Base-by-base conservation (phyloP, 2,888 invertebrate species). In the Xylophagus ater region DNA sequence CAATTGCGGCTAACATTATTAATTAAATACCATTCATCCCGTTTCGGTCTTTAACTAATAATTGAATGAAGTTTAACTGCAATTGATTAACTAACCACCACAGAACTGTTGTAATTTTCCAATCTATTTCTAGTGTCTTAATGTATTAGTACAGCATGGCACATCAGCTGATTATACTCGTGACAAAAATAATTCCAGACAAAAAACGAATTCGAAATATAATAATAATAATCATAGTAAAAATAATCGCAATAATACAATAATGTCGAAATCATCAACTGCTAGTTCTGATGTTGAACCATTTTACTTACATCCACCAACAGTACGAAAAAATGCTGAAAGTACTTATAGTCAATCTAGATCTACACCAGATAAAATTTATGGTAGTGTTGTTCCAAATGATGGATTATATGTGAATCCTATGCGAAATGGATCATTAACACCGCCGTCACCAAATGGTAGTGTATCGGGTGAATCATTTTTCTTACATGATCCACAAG, bases 341-440 rank as follows among this genome's bases (percentile, higher is more conserved):
- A 59, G 57, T 2, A 39, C 61, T 52, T 40, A 42, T 26, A 35
- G 54, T 9, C 53, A 59, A 32, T 58, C 59, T 39, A 51, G 57
- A 42, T 33, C 33, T 8, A 57, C 60, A 6, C 59, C 59, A 38
- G 62, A 64, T 46, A 61, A 59, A 45, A 49, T 58, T 3, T 63
- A 65, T 46, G 56, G 56, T 1, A 47, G 55, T 34, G 37, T 59
- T 41, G 48, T 63, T 40, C 63, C 65, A 32, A 64, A 63, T 41
- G 85, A 87, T 52, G 87, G 87, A 0, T 70, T 87, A 28, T 88
- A 87, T 57, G 78, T 88, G 43, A 87, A 86, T 59, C 86, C 87
- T 0, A 85, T 87, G 83, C 62, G 72, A 25, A 52, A 49, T 43
- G 57, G 55, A 9, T 64, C 72, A 63, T 67, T 51, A 62, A 71